Evolutionary conservation across 2,113 vertebrate genomes (phyloP).

Genomic region (Pholis gunnellus): DNA sequence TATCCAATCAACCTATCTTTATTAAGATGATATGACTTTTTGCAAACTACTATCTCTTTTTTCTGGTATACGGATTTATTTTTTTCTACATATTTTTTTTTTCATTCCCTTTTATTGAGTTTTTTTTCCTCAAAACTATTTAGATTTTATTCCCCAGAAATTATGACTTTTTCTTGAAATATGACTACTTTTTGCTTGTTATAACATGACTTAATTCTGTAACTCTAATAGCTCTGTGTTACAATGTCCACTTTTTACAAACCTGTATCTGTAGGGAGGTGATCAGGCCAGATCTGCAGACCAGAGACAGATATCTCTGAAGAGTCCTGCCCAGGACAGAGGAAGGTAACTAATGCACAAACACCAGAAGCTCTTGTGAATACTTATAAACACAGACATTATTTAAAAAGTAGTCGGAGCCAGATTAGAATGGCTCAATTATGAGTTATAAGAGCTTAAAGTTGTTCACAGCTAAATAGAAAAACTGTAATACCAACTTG

Average conservation of each 20-base stretch:
- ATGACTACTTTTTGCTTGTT: neutral
- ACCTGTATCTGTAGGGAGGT: slow-evolving; percentile 46
- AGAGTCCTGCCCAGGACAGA: slow-evolving; percentile 92
- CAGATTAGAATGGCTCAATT: neutral
- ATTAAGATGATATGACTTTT: too few species aligned
- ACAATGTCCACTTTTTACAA: neutral
- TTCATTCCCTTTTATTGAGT: too few species aligned
- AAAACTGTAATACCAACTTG: neutral
- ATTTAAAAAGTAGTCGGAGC: neutral
- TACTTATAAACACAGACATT: neutral
- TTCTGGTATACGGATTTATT: too few species aligned
- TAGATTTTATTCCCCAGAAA: neutral
- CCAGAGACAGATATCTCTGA: slow-evolving; percentile 90
- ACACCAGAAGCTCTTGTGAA: neutral
- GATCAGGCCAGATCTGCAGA: slow-evolving; percentile 87
- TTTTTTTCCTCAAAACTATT: neutral
- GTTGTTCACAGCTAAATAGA: neutral
- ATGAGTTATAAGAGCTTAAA: neutral
- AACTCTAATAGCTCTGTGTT: neutral
- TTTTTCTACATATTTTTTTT: too few species aligned
- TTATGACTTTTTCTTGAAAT: neutral
- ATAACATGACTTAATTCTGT: neutral
- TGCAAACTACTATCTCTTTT: too few species aligned
- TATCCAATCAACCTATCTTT: neutral
- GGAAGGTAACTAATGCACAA: slow-evolving; percentile 88